These are phyloP conservation scores for Hoplias malabaricus DNA, from an alignment of 2,113 vertebrate genomes.

Conservation along the genomic window DNA sequence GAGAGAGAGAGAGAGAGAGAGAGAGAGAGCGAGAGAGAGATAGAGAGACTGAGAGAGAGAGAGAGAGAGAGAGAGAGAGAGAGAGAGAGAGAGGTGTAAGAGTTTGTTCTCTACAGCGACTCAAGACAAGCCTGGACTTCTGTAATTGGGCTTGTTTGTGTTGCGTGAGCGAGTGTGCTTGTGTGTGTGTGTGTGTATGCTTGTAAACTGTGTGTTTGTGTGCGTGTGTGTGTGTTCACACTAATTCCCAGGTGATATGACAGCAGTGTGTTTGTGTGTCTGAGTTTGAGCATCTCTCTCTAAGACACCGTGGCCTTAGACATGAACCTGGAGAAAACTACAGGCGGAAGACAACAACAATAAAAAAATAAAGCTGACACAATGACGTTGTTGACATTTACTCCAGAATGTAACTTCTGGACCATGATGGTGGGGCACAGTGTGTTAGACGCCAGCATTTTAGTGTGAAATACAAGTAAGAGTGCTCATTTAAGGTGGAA, in stretches of 20 bases:
- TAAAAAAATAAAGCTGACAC: constrained; percentile 1
- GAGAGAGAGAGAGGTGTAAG: not conserved
- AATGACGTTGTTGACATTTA: constrained; percentile 6
- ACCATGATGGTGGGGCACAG: too few relatives aligned
- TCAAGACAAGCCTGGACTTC: constrained; percentile 23
- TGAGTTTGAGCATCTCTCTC: constrained; percentile 27
- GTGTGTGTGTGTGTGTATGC: too few relatives aligned
- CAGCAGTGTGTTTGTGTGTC: constrained; percentile 57
- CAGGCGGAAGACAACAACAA: not conserved
- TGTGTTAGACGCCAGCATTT: too few relatives aligned
- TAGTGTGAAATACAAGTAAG: too few relatives aligned
- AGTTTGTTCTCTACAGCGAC: not conserved
- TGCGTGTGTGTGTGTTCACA: too few relatives aligned
- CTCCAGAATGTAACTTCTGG: not conserved
- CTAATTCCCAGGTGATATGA: constrained; percentile 59
- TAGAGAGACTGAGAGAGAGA: too few relatives aligned
- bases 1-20: too few relatives aligned
- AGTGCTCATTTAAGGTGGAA: too few relatives aligned
- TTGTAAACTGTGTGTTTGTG: too few relatives aligned
- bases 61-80: not conserved
- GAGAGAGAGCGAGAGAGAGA: too few relatives aligned
- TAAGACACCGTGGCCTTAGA: not conserved
- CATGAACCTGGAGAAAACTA: constrained; percentile 22
- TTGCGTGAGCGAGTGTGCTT: too few relatives aligned
- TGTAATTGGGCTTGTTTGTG: constrained; percentile 57